Base-by-base conservation (phyloP, 1,140 invertebrate species). In the Bombus consobrinus region DNA sequence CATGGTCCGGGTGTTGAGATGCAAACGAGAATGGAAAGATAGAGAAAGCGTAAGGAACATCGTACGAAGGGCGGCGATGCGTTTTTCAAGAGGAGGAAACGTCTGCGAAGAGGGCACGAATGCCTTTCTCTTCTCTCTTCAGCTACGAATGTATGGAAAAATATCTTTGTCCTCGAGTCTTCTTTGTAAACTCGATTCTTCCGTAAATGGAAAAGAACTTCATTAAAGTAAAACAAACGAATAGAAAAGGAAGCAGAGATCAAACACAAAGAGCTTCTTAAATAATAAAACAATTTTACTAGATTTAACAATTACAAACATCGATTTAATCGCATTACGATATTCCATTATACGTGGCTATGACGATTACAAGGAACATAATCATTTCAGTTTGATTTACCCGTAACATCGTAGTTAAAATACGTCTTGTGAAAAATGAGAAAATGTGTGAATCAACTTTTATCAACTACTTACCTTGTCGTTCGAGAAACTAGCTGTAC, bases 91-190 rank as follows among this genome's bases (percentile, higher is more conserved):
- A 18, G 6, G 12, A 41, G 32, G 9, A 32, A 43, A 37, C n/a
- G 69, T 41, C 64, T 87, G 74, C 72, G 66, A 71, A 47, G 41
- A 41, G 18, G 34, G 43, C 85, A 83, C 66, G 71, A 88, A 84
- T 87, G 78, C 80, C 64, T 84, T 57, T 57, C 37, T 32, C 25
- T 41, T 53, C 18, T 53, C 28, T 57, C 59, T 37, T 41, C 68
- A 53, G 64, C 62, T 76, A 76, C 87, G 80, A 71, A 88, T 64
- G 76, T 81, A 39, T 62, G 72, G 32, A 62, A 64, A 47, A 59
- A 82, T 43, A 64, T 25, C n/a, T 68, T 32, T 64, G 57, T 71
- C 39, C 34, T n/a, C 5, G 62, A 66, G 32, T 64, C 3, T n/a
- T 64, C 62, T 62, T 62, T 12, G 28, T 22, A 25, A 69, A 39